phyloP scores from a whole-genome alignment of 2,888 invertebrate genomes.

The Drosophila leonis region DNA sequence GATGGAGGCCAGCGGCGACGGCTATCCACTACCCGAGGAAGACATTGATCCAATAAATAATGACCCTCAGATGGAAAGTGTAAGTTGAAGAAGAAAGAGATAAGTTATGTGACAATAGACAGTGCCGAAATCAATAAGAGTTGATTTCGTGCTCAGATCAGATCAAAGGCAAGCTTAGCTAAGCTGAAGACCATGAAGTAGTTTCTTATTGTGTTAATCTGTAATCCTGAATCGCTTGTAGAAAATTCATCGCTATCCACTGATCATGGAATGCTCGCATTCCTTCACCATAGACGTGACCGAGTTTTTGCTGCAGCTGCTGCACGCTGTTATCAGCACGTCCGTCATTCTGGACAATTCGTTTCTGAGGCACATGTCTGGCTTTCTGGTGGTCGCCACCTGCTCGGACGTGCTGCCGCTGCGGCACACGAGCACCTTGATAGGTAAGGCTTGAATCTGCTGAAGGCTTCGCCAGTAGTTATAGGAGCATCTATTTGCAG shows the following conservation, averaged over 20 bases:
- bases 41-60: rapidly evolving
- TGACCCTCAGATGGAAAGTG: not conserved
- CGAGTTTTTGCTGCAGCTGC: not conserved
- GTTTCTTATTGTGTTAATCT: not conserved
- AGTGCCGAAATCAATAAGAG: too few relatives aligned
- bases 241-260: not conserved
- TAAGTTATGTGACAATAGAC: too few relatives aligned
- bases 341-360: not conserved
- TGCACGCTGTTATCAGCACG: not conserved
- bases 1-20: not conserved
- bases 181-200: too few relatives aligned
- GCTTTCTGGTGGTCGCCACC: not conserved
- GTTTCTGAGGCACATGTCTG: not conserved
- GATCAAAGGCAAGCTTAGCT: too few relatives aligned
- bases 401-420: not conserved
- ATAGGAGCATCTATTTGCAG: not conserved
- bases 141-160: too few relatives aligned
- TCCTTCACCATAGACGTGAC: not conserved
- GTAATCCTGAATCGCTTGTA: not conserved
- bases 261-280: not conserved
- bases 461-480: not conserved
- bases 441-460: not conserved
- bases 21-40: rapidly evolving
- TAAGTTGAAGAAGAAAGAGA: not conserved
- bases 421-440: not conserved